phyloP scores from a whole-genome alignment of 2,888 invertebrate species.

The Eilema griseolum region DNA sequence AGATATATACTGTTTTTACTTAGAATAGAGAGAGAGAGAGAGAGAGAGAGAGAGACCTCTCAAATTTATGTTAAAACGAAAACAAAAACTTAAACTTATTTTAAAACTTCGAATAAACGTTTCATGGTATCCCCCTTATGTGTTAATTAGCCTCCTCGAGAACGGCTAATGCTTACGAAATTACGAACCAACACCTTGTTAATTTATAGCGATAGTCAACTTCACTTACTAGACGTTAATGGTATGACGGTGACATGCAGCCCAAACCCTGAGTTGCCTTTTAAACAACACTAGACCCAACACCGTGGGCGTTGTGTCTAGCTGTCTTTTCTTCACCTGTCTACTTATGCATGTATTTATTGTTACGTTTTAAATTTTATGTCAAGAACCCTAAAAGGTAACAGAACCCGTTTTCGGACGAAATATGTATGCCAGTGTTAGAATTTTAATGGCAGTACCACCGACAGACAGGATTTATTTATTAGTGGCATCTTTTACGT shows the following conservation, averaged over 20 bases:
- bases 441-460: conserved; percentile 48
- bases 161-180: conserved; percentile 14
- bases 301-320: conserved; percentile 11
- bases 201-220: conserved; percentile 17
- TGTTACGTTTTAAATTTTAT: conserved; percentile 30
- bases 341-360: conserved; percentile 17
- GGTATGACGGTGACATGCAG: conserved; percentile 14
- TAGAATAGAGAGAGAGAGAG: no score
- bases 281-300: conserved; percentile 6
- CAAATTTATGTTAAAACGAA: background rate
- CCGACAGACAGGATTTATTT: conserved; percentile 49
- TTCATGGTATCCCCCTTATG: background rate
- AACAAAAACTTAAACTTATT: background rate
- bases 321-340: conserved; percentile 12
- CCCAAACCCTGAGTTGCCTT: conserved; percentile 15
- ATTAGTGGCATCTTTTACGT: conserved; percentile 46
- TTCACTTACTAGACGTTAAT: conserved; percentile 17
- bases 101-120: background rate
- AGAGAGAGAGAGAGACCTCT: background rate
- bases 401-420: conserved; percentile 24
- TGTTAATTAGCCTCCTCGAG: background rate
- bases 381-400: conserved; percentile 19
- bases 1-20: background rate
- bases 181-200: conserved; percentile 7
- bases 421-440: conserved; percentile 48